Evolutionary conservation across 2,113 vertebrate species (phyloP), one percentile per base, ranked within the genome.

Genomic region (Zosterops hypoxanthus): DNA sequence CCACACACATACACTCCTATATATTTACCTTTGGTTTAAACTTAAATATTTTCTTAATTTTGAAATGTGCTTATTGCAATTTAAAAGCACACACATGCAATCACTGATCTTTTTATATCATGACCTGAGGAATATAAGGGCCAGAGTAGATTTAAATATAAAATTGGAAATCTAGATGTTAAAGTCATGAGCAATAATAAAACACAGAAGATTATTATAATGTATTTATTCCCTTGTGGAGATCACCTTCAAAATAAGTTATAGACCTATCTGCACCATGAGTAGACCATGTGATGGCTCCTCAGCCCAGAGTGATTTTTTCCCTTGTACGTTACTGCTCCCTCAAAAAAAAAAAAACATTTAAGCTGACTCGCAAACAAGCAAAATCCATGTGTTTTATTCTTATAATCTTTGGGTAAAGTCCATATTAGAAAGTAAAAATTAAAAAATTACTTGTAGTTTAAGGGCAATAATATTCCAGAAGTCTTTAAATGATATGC

Each of bases 321-420:
- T 2, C 4, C 6, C 7, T 81, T 72, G 11, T 60, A 33, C 0
- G 8, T 36, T 46, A 39, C 5, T 14, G 12, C 1, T 56, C 6
- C 3, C 12, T 60, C 4, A 72, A 83, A 18, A 39, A 39, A 39
- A 18, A 39, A 39, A 39, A 53, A 89, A 1, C 1, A 34, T 41
- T 71, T 77, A 56, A 88, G 3, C 2, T 24, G 15, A 39, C 15
- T 31, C 14, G 11, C 22, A 46, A 72, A 14, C 3, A 73, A 49
- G 86, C 41, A 52, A 17, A 25, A 24, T 0, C 8, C 1, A 4
- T 15, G 8, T n/a, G 15, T 59, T 63, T 64, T 36, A 42, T 56
- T 77, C 12, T 50, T 55, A 29, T 29, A 39, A 70, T 44, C 1
- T 64, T 23, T 60, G 12, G 10, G 17, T 78, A 21, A 60, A 34